phyloP scores from a whole-genome alignment of 2,888 invertebrate genomes.

The Drosophila robusta region DNA sequence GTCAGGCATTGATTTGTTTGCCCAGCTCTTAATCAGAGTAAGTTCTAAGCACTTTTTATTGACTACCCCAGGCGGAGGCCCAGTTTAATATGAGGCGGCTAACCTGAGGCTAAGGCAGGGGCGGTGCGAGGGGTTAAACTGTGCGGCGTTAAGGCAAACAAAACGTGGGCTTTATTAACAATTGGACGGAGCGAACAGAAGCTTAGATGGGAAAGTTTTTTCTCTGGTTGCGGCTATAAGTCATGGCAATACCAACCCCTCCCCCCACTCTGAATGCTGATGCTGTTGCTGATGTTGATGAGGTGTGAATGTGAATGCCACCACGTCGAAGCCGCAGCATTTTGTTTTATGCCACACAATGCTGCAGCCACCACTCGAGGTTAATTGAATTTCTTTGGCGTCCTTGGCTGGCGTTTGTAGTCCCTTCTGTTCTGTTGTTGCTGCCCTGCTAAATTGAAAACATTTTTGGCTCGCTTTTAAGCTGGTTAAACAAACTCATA shows the following conservation, averaged over 20 bases:
- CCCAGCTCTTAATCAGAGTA: conserved; percentile 75
- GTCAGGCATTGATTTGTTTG: conserved; percentile 70
- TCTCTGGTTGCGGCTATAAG: conserved; percentile 35
- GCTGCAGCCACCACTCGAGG: conserved; percentile 81
- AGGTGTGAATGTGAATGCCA: conserved; percentile 83
- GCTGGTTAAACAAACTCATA: conserved; percentile 56
- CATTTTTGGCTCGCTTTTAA: conserved; percentile 66
- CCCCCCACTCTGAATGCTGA: conserved; percentile 14
- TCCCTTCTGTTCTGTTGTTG: conserved; percentile 20
- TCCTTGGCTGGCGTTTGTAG: conserved; percentile 44
- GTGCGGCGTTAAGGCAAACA: conserved; percentile 59
- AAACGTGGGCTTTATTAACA: conserved; percentile 58
- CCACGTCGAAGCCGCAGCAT: conserved; percentile 48
- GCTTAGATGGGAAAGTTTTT: conserved; percentile 9
- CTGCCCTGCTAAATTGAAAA: conserved; percentile 59
- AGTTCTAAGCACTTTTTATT: conserved; percentile 60
- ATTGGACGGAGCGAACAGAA: conserved; percentile 24
- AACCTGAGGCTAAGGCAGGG: conserved; percentile 29
- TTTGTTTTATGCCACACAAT: conserved; percentile 72
- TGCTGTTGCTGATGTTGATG: conserved; percentile 65
- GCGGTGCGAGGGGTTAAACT: conserved; percentile 42
- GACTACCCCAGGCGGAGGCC: conserved; percentile 36
- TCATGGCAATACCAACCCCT: conserved; percentile 8
- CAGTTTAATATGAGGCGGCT: conserved; percentile 52
- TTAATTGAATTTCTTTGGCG: conserved; percentile 83